Conservation (phyloP, 2,797 vertebrate genomes). For the Notolabrus celidotus region DNA sequence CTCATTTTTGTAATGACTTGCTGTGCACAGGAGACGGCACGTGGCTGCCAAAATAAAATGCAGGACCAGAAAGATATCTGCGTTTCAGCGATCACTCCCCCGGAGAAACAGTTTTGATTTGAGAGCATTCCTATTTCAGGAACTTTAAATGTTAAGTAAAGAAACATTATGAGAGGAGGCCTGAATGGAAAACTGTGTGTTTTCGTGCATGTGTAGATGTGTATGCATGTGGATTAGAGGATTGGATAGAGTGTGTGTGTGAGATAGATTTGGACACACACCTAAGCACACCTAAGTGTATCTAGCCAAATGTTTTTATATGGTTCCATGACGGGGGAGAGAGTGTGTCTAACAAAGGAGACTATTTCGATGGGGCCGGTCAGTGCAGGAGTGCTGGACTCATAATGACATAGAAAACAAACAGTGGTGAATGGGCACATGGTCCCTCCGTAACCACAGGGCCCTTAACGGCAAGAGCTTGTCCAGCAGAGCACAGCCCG, state of each 20-base stretch:
- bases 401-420: conserved; percentile 88
- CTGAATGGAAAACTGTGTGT: conserved; percentile 73
- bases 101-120: conserved; percentile 64
- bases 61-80: conserved; percentile 49
- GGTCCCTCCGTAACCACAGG: conserved; percentile 81
- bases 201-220: conserved; percentile 16
- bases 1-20: conserved; percentile 44
- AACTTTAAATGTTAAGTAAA: conserved; percentile 82
- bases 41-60: conserved; percentile 52
- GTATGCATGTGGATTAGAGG: conserved; percentile 47
- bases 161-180: conserved; percentile 74
- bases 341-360: conserved; percentile 78
- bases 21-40: conserved; percentile 31
- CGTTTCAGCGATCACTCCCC: conserved; percentile 53
- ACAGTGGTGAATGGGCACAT: conserved; percentile 85
- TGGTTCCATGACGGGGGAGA: conserved; percentile 77
- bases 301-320: conserved; percentile 81
- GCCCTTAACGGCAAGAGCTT: conserved; percentile 83
- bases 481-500: conserved; percentile 70
- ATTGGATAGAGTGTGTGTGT: conserved; percentile 6
- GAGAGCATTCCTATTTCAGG: conserved; percentile 77
- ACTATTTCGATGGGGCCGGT: conserved; percentile 80
- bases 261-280: conserved; percentile 72
- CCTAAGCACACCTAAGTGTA: conserved; percentile 76
- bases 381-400: conserved; percentile 79